Evolutionary conservation across 2,113 vertebrate genomes (phyloP), one percentile per base, ranked within the genome.

Genomic region (Naja naja): DNA sequence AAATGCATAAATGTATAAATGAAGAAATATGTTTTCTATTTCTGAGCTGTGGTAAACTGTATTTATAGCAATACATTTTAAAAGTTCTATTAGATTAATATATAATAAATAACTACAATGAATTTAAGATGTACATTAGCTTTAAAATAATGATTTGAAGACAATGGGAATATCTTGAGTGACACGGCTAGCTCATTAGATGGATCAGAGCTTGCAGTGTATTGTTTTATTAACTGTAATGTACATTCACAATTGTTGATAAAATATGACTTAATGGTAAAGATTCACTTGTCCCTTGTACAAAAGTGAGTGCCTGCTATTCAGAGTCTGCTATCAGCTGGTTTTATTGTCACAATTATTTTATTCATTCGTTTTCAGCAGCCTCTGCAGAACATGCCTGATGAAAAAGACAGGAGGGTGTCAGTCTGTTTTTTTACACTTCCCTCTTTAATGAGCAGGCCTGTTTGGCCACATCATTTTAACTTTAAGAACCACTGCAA

Each of bases 151-250:
- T 60, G 39, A 39, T 69, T 85, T 56, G 43, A 25, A 88, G 39
- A 43, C 16, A 54, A 1, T 53, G 86, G 27, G 87, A 95, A 60
- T 89, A 45, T 8, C 85, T 87, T 0, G 85, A 93, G n/a, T 64
- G 2, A 22, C 81, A 94, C 47, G 85, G 16, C 34, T 85, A 85
- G 25, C 47, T 5, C 94, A 5, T 90, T 93, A 95, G 74, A 30
- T 96, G 93, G 92, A 93, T 93, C 93, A 91, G n/a, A 85, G 90
- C 89, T 94, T 94, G 90, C 87, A 90, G 64, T 91, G 52, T 43
- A 92, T 5, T 95, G 52, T 92, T 95, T 92, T 56, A 92, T 95
- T 93, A 47, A 87, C 49, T 85, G 39, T 52, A 45, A 87, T 91
- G 90, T 91, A 1, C 85, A 64, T 93, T 94, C 90, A 69, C 85